A percentile compares a stretch with the other conserved stretches of the same genome.
Evolutionary conservation across 2,797 vertebrate species (phyloP).

Genomic region (Alexandromys oeconomus): DNA sequence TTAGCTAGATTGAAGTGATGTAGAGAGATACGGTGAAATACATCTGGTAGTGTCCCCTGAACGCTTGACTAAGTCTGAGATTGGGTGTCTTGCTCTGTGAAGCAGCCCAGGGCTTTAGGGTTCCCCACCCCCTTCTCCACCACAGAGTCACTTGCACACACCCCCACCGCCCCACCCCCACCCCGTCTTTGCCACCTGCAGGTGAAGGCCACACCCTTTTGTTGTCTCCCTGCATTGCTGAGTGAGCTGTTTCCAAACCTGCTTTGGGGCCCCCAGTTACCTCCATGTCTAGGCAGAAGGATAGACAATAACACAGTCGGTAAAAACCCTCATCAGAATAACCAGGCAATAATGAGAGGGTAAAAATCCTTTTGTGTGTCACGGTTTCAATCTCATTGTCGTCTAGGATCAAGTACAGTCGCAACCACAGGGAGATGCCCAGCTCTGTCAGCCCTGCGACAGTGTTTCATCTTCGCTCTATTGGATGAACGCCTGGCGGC

Average conservation of each 20-base stretch:
- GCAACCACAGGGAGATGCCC: background rate
- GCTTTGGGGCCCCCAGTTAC: background rate
- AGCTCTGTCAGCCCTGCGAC: background rate
- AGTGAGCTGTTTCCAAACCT: slow-evolving; percentile 57
- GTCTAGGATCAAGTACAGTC: background rate
- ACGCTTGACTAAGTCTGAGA: background rate
- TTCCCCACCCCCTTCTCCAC: background rate
- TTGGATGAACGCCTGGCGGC: background rate
- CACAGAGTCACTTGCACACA: background rate
- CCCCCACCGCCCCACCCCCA: no score
- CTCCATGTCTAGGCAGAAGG: background rate
- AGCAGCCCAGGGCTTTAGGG: background rate
- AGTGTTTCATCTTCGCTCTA: background rate
- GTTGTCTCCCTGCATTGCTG: background rate
- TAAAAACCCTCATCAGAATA: slow-evolving; percentile 19
- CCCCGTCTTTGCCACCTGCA: background rate
- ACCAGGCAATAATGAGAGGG: background rate
- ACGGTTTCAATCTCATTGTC: slow-evolving; percentile 5
- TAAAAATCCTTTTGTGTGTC: background rate
- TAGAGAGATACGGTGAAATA: background rate
- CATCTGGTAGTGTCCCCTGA: background rate
- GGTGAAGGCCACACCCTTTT: slow-evolving; percentile 31
- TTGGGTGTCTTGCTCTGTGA: background rate
- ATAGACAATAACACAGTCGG: background rate
- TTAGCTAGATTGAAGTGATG: background rate